These are phyloP conservation scores for Dufourea novaeangliae DNA, from an alignment of 1,140 invertebrate genomes.

Conservation along the genomic window DNA sequence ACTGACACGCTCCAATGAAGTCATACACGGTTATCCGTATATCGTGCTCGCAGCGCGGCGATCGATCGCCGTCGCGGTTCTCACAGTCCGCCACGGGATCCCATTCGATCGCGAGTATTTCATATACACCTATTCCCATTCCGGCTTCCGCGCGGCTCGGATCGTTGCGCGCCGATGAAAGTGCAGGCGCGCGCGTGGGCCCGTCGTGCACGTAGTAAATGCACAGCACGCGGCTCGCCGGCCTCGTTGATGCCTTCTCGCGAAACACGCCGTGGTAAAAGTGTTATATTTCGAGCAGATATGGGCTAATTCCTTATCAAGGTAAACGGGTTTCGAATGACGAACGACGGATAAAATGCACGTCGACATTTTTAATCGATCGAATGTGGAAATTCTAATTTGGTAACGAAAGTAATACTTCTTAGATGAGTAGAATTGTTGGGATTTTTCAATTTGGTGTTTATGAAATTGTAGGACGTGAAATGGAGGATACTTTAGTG, in stretches of 20 bases:
- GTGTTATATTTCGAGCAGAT: neutral
- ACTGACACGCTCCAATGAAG: conserved; percentile 66
- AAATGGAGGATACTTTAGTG: too few relatives aligned
- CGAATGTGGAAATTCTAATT: too few relatives aligned
- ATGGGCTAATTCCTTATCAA: too few relatives aligned
- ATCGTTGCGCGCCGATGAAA: conserved; percentile 18
- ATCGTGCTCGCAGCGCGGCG: conserved; percentile 37
- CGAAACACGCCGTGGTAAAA: neutral
- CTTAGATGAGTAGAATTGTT: too few relatives aligned
- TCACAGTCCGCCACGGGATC: conserved; percentile 57
- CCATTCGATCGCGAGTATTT: conserved; percentile 52
- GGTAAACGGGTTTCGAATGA: too few relatives aligned
- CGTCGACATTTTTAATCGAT: too few relatives aligned
- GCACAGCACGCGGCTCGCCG: conserved; percentile 2
- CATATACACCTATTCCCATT: conserved; percentile 39
- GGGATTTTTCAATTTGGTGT: too few relatives aligned
- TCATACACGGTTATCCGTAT: conserved; percentile 61
- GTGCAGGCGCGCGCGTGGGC: conserved; percentile 5
- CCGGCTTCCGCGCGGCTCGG: conserved; percentile 24
- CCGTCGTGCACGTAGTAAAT: conserved; percentile 38
- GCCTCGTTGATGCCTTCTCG: neutral
- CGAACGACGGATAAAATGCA: too few relatives aligned
- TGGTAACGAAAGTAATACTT: too few relatives aligned
- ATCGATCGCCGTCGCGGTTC: conserved; percentile 54
- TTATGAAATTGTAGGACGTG: too few relatives aligned